Conservation (phyloP, 1,140 invertebrate genomes). For the Neotoxoptera formosana region DNA sequence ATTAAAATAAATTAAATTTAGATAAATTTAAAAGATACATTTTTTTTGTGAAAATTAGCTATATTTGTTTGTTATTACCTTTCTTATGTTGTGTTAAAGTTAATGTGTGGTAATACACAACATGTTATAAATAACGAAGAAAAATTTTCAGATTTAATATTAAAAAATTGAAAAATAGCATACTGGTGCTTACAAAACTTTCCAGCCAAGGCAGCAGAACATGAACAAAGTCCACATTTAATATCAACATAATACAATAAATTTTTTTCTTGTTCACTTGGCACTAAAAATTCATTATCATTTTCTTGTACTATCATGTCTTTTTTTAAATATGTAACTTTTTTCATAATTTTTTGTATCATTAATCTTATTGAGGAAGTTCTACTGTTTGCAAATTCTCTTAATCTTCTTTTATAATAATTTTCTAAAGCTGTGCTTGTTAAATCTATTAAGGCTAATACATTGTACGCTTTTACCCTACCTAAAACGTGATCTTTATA, state of each 20-base stretch:
- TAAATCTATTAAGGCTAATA: conserved; percentile 4
- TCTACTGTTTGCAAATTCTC: background rate
- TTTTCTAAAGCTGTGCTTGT: background rate
- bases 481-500: background rate
- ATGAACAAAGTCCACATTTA: conserved; percentile 8
- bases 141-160: conserved; percentile 17
- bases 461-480: background rate
- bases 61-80: no score
- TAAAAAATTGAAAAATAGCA: conserved; percentile 24
- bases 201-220: background rate
- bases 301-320: background rate
- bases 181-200: conserved; percentile 9
- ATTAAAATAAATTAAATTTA: no score
- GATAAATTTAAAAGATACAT: no score
- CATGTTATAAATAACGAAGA: background rate
- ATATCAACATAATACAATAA: conserved; percentile 26
- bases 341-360: background rate
- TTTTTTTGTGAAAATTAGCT: no score
- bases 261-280: no score
- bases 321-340: conserved; percentile 8
- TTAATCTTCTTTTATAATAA: background rate
- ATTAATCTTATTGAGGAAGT: background rate
- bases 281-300: background rate
- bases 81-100: no score
- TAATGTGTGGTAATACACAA: no score